Evolutionary conservation across 2,113 vertebrate species (phyloP).

Genomic region (Siphamia tubifer): DNA sequence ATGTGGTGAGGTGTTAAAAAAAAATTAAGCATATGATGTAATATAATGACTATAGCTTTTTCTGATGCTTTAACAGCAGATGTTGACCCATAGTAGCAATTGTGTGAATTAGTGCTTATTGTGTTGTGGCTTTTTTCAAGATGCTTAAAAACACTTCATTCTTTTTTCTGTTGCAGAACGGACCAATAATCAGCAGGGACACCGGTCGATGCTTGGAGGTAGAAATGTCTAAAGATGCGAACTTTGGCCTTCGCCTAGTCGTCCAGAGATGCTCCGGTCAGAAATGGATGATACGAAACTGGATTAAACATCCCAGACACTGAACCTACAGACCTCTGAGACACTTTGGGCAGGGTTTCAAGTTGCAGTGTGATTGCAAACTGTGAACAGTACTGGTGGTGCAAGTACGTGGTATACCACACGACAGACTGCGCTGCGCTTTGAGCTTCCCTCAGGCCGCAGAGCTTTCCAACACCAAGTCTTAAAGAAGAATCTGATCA

Average conservation of each 20-base stretch:
- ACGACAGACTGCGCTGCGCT: constrained; percentile 18
- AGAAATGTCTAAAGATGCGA: constrained; percentile 96
- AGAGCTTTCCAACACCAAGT: constrained; percentile 33
- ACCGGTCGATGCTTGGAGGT: constrained; percentile 96
- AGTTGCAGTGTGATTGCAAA: constrained; percentile 31
- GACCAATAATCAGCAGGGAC: constrained; percentile 96
- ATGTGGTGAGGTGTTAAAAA: not conserved
- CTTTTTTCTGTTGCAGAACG: constrained; percentile 79
- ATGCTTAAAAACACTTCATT: not conserved
- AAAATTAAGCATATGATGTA: not conserved
- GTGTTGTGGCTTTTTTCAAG: not conserved
- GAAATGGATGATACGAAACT: constrained; percentile 98
- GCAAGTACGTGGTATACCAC: constrained; percentile 38
- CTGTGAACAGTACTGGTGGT: constrained; percentile 9
- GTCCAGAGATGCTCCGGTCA: constrained; percentile 97
- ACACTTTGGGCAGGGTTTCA: constrained; percentile 25
- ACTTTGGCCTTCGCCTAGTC: constrained; percentile 93
- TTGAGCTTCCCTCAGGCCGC: constrained; percentile 40
- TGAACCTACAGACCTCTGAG: constrained; percentile 70
- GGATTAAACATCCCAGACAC: constrained; percentile 90
- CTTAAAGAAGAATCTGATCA: constrained; percentile 60
- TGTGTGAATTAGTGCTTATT: not conserved
- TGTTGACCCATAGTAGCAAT: not conserved
- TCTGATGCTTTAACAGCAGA: not conserved
- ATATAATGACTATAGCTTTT: not conserved